Evolutionary conservation across 2,797 vertebrate species (phyloP), one percentile per base, ranked within the genome.

Genomic region (Molossus alvarezi): DNA sequence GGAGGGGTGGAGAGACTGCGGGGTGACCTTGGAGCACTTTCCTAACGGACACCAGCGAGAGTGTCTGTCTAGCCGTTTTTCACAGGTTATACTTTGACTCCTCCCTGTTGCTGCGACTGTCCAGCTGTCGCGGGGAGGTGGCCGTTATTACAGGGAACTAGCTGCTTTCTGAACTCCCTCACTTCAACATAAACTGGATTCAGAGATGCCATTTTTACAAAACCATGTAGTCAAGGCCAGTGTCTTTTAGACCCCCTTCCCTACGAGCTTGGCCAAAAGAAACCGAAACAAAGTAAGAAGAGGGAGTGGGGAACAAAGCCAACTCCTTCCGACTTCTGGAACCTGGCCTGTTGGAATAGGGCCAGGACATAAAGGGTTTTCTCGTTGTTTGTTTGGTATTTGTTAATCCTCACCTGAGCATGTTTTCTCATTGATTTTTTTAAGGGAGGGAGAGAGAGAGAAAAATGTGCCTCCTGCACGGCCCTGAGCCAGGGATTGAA

Each of bases 211-310:
- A 25, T 29, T 72, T 88, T 90, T 90, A 64, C n/a, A 62, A 86
- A 96, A 90, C 41, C 41, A 45, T 6, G 41, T 45, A 45, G 41
- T 45, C 41, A 45, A 45, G 41, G 6, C 41, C 4, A 45, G 6
- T n/a, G 12, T 25, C 81, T 41, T 79, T 79, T 48, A 37, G 60
- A 13, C 5, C 11, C 4, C 29, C 80, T 75, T 71, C 62, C 58
- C 64, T 88, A 25, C 11, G 45, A 92, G 37, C 18, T 87, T 25
- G 92, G 73, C 62, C 69, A 72, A 93, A 84, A n/a, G 53, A 83
- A 88, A 65, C 0, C 41, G 18, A 33, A 15, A 62, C 25, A 37
- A 20, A 84, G 41, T 45, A 45, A 45, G 41, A 45, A 45, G 41
- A 45, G 41, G 41, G 41, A 6, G 41, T 45, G 41, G 41, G 4